phyloP scores from a whole-genome alignment of 1,140 invertebrate genomes.

The Mesaphorura yosii region DNA sequence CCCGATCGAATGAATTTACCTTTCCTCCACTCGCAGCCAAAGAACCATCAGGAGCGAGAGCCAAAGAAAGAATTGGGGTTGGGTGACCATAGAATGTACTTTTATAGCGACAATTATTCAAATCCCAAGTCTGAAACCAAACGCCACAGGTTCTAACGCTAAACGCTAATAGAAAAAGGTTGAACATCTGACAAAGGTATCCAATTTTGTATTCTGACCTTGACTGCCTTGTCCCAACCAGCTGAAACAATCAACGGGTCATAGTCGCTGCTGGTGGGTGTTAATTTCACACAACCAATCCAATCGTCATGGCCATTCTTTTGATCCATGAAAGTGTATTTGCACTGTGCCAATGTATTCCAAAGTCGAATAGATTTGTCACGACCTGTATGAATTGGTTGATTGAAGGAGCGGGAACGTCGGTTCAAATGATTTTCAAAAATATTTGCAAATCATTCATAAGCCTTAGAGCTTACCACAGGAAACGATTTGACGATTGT shows the following conservation, averaged over 20 bases:
- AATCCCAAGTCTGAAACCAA: constrained; percentile 42
- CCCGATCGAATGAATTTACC: no score
- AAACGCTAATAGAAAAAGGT: background rate
- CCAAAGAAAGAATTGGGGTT: constrained; percentile 54
- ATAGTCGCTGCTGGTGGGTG: background rate
- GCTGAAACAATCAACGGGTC: constrained; percentile 2
- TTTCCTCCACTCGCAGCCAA: no score
- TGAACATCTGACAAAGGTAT: no score
- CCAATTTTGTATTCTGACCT: no score
- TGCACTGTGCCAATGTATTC: constrained; percentile 4
- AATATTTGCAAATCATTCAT: no score
- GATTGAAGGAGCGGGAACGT: no score
- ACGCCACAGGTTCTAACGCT: constrained; percentile 37
- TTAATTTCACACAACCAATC: constrained; percentile 1
- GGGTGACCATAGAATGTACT: constrained; percentile 55
- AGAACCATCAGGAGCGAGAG: constrained; percentile 57
- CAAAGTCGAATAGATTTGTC: constrained; percentile 4
- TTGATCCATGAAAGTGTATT: background rate
- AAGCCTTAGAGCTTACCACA: no score
- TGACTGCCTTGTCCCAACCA: constrained; percentile 8
- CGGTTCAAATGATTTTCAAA: no score
- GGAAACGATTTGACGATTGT: constrained; percentile 7
- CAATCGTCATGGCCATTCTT: constrained; percentile 7
- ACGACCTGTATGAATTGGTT: no score
- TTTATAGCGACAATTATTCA: constrained; percentile 55